phyloP scores from a whole-genome alignment of 2,113 vertebrate species.

The Ammodytes dubius region DNA sequence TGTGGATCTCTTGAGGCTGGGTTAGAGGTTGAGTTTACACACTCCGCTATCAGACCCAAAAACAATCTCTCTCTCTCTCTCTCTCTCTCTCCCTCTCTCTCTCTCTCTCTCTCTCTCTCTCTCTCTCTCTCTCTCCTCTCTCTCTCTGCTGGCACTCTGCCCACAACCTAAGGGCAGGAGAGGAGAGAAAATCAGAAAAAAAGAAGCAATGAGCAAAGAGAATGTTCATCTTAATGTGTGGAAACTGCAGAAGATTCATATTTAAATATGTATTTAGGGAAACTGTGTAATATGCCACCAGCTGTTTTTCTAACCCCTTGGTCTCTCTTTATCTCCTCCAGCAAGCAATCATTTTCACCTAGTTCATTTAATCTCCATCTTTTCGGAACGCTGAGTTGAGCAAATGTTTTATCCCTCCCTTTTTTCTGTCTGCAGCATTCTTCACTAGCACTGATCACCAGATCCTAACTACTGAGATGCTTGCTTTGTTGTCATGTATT shows the following conservation, averaged over 20 bases:
- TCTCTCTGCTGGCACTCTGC: constrained; percentile 49
- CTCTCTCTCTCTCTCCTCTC: constrained; percentile 21
- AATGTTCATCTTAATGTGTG: constrained; percentile 16
- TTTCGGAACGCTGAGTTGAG: constrained; percentile 22
- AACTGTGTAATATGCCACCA: constrained; percentile 13
- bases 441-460: background rate
- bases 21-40: constrained; percentile 54
- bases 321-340: background rate
- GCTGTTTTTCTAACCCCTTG: constrained; percentile 16
- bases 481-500: constrained; percentile 34
- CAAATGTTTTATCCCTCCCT: background rate
- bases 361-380: constrained; percentile 44
- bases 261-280: constrained; percentile 18
- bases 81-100: background rate
- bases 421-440: background rate
- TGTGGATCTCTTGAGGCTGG: constrained; percentile 36
- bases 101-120: background rate
- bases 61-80: constrained; percentile 5
- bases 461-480: constrained; percentile 24
- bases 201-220: constrained; percentile 4
- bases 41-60: background rate
- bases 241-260: constrained; percentile 12
- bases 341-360: constrained; percentile 21
- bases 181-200: constrained; percentile 35
- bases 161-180: constrained; percentile 35